These are phyloP conservation scores for Tetanocera ferruginea DNA, from an alignment of 2,888 invertebrate genomes.

Conservation along the genomic window DNA sequence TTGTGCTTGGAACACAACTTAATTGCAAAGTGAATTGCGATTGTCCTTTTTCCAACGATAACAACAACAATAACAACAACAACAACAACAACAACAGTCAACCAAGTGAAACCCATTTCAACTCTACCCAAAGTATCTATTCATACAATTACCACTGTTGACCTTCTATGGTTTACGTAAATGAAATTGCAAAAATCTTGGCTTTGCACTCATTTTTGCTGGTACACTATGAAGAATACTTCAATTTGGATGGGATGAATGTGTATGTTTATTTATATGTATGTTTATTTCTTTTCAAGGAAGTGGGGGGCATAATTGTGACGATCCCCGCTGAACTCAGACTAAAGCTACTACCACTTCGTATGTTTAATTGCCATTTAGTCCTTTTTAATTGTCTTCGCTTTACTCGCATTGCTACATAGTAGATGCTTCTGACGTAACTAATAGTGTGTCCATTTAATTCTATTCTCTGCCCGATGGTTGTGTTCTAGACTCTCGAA, in stretches of 20 bases:
- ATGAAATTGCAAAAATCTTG: conserved; percentile 37
- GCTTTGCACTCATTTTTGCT: conserved; percentile 4
- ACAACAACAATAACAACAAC: conserved; percentile 32
- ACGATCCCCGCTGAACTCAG: background rate
- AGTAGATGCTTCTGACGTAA: background rate
- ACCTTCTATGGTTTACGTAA: conserved; percentile 25
- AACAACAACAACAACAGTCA: background rate
- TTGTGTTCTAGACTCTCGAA: conserved; percentile 33
- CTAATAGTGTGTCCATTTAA: conserved; percentile 44
- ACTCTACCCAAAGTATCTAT: background rate
- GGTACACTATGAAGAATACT: background rate
- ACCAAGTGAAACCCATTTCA: background rate
- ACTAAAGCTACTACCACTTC: conserved; percentile 43
- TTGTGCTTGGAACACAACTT: conserved; percentile 40
- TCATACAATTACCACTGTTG: conserved; percentile 20
- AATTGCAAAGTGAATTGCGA: conserved; percentile 46
- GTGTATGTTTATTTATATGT: background rate
- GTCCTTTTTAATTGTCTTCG: conserved; percentile 63
- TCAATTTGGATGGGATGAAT: background rate
- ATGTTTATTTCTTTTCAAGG: background rate
- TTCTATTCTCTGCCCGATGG: conserved; percentile 37
- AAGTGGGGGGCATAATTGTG: conserved; percentile 5
- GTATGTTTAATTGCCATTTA: conserved; percentile 67
- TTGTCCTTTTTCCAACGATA: conserved; percentile 42
- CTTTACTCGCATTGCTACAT: conserved; percentile 5